These are phyloP conservation scores for Parus major DNA, from an alignment of 2,113 vertebrate genomes.

Conservation along the genomic window DNA sequence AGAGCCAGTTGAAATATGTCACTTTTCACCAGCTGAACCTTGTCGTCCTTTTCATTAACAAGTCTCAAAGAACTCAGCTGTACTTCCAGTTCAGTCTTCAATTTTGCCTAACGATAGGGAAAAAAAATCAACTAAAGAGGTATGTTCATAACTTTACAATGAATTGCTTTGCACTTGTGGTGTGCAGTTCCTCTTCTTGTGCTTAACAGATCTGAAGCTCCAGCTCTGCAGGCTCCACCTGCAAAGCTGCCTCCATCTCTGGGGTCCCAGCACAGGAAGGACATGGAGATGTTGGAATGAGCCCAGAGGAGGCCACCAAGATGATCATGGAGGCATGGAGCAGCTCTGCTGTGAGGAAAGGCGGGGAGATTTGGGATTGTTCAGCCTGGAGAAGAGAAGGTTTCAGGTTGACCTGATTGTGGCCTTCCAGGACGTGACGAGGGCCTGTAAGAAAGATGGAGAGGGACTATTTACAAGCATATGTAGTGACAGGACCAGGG, in stretches of 20 bases:
- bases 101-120: rapidly evolving
- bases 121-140: not conserved
- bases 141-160: not conserved
- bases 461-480: not conserved
- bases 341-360: not conserved
- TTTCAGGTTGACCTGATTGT: rapidly evolving
- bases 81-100: not conserved
- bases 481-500: not conserved
- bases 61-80: not conserved
- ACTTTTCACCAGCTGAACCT: conserved; percentile 7
- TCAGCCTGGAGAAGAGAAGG: not conserved
- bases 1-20: not conserved
- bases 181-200: not conserved
- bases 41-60: not conserved
- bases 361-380: not conserved
- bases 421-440: not conserved
- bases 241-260: not conserved
- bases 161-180: not conserved
- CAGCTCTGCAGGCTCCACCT: not conserved
- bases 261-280: not conserved
- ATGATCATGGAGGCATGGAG: not conserved
- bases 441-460: not conserved
- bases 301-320: not conserved
- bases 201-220: not conserved
- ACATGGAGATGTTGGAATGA: rapidly evolving